Percentiles rank a stretch among this genome's conserved stretches.
These are phyloP conservation scores for Drosophila gunungcola DNA, from an alignment of 1,140 invertebrate genomes.

Conservation along the genomic window DNA sequence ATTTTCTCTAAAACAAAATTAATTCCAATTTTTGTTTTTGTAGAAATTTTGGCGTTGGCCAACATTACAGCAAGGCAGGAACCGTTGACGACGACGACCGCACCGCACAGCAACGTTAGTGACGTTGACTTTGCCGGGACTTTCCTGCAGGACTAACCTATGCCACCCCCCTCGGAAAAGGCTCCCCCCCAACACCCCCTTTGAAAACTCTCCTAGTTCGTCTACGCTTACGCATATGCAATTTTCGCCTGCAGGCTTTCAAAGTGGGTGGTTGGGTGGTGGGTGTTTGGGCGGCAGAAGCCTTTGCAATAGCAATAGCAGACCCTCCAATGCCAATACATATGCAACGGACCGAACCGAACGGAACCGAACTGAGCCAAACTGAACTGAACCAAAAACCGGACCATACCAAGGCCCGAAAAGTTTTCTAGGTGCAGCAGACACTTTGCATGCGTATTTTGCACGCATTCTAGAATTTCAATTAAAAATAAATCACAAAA, in stretches of 20 bases:
- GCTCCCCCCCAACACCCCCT: background rate
- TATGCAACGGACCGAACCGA: conserved; percentile 38
- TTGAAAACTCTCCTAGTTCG: conserved; percentile 33
- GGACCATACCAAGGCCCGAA: conserved; percentile 16
- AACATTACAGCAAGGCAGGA: conserved; percentile 65
- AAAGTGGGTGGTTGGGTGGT: conserved; percentile 21
- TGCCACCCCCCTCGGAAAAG: conserved; percentile 15
- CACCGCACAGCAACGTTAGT: conserved; percentile 40
- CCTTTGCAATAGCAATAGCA: background rate
- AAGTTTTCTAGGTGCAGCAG: conserved; percentile 78
- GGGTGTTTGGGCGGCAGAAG: conserved; percentile 2
- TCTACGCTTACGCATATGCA: conserved; percentile 69
- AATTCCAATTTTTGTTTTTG: conserved; percentile 82
- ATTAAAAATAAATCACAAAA: conserved; percentile 85
- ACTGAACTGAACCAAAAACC: conserved; percentile 23
- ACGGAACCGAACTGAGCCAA: conserved; percentile 17
- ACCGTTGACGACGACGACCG: conserved; percentile 51
- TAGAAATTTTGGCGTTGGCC: conserved; percentile 77
- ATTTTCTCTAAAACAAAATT: conserved; percentile 84
- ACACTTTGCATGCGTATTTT: conserved; percentile 84
- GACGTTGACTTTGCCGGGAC: conserved; percentile 72
- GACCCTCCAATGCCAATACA: conserved; percentile 41
- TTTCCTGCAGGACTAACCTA: conserved; percentile 19
- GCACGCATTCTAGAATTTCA: conserved; percentile 85
- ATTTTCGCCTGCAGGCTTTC: conserved; percentile 75